Evolutionary conservation across 1,140 invertebrate species (phyloP), one percentile per base, ranked within the genome.

Genomic region (Drosophila seguyi): DNA sequence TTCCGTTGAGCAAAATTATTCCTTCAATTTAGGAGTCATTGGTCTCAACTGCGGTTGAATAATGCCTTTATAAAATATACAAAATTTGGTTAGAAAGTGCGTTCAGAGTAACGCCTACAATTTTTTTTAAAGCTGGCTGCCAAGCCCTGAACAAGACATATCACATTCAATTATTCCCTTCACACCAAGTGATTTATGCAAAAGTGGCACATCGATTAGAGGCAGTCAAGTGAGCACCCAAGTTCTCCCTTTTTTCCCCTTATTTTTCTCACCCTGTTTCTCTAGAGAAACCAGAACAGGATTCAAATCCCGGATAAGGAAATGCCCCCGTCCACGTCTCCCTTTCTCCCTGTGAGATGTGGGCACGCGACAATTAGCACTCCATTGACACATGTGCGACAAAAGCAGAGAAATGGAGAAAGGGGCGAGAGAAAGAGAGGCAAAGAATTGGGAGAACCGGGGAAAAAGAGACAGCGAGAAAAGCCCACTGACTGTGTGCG

Each of bases 301-400:
- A 58, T 50, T 18, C 29, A 6, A 55, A 11, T 27, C 34, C 34
- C 48, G 45, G 53, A 34, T 58, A 34, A n/a, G 31, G 50, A 55
- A 71, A 44, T 47, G 53, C 41, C 45, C 62, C 50, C 39, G n/a
- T 56, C 16, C n/a, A 10, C 22, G 50, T 38, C 25, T n/a, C 29
- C 20, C 34, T 42, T 68, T 75, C 69, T 63, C 42, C 65, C 59
- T 68, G 59, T 25, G 36, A 73, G 41, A 79, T 68, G 75, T 83
- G 83, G 76, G 80, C 84, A 90, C 81, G 85, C 84, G 80, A 84
- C 84, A 90, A 88, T 88, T 88, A 88, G 84, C 85, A 88, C 84
- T 74, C 83, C 84, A 90, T 88, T 84, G 73, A 87, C 84, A 88
- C 77, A 83, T 87, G 84, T 83, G 82, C 42, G 62, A 76, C 72